Conservation (phyloP, 2,797 vertebrate genomes). For the Coilia nasus region DNA sequence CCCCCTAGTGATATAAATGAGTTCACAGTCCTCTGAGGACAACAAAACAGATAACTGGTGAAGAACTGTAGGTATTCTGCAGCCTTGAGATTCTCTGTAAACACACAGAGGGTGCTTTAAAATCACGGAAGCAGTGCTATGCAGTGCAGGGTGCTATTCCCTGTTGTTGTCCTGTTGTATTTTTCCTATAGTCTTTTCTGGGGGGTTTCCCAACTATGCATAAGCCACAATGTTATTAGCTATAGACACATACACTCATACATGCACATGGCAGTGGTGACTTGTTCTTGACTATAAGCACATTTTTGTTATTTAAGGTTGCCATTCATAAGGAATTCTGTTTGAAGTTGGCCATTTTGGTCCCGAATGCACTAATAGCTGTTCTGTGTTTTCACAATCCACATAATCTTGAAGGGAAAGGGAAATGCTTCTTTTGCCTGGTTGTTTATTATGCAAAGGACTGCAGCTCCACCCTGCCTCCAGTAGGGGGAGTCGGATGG, state of each 20-base stretch:
- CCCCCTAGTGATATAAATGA: not conserved
- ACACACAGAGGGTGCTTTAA: not conserved
- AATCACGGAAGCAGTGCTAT: not conserved
- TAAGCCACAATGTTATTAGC: not conserved
- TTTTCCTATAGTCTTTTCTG: not conserved
- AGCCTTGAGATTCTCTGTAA: not conserved
- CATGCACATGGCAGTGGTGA: not conserved
- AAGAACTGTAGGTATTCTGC: not conserved
- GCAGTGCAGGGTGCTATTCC: not conserved
- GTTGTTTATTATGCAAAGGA: not conserved
- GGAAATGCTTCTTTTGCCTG: not conserved
- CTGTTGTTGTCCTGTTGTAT: not conserved
- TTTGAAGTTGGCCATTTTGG: not conserved
- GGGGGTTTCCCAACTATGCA: not conserved
- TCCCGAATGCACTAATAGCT: not conserved
- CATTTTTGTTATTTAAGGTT: not conserved
- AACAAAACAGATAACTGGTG: not conserved
- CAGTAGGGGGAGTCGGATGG: conserved; percentile 5
- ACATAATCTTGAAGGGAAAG: not conserved
- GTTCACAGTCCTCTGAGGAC: not conserved
- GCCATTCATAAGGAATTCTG: not conserved
- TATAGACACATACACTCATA: not conserved
- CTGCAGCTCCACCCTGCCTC: not conserved
- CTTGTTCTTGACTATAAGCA: not conserved
- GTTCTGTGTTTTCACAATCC: not conserved